phyloP scores from a whole-genome alignment of 1,140 invertebrate genomes.

The Drosophila willistoni region DNA sequence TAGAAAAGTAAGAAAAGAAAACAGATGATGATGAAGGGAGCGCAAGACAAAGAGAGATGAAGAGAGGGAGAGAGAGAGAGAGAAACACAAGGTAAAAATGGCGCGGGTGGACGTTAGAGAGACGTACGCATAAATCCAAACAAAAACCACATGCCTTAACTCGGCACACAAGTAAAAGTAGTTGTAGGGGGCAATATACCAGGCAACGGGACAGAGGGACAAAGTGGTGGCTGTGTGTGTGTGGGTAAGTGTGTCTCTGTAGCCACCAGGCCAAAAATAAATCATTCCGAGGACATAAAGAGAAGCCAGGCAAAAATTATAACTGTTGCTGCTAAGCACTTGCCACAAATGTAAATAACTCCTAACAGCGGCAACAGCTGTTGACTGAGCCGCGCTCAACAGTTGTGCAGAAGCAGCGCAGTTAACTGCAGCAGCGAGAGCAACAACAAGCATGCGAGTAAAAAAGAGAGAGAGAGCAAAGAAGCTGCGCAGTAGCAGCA shows the following conservation, averaged over 20 bases:
- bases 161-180: constrained; percentile 31
- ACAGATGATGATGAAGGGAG: background rate
- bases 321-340: constrained; percentile 66
- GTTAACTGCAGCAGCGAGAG: background rate
- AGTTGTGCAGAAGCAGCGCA: constrained; percentile 55
- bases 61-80: too few relatives aligned
- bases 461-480: background rate
- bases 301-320: constrained; percentile 78
- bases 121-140: constrained; percentile 72
- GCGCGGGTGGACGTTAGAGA: constrained; percentile 4
- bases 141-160: constrained; percentile 75
- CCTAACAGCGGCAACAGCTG: constrained; percentile 67
- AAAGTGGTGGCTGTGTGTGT: background rate
- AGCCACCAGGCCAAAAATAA: constrained; percentile 67
- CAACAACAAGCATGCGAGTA: constrained; percentile 14
- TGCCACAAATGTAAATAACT: constrained; percentile 74
- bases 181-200: background rate
- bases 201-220: background rate
- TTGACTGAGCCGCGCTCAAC: constrained; percentile 45
- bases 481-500: constrained; percentile 30
- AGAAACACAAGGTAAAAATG: constrained; percentile 1
- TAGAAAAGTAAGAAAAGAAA: background rate
- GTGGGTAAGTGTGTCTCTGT: constrained; percentile 7
- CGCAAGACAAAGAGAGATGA: background rate
- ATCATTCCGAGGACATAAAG: constrained; percentile 78